Base-by-base conservation (phyloP, 2,113 vertebrate genomes). In the Callionymus lyra region DNA sequence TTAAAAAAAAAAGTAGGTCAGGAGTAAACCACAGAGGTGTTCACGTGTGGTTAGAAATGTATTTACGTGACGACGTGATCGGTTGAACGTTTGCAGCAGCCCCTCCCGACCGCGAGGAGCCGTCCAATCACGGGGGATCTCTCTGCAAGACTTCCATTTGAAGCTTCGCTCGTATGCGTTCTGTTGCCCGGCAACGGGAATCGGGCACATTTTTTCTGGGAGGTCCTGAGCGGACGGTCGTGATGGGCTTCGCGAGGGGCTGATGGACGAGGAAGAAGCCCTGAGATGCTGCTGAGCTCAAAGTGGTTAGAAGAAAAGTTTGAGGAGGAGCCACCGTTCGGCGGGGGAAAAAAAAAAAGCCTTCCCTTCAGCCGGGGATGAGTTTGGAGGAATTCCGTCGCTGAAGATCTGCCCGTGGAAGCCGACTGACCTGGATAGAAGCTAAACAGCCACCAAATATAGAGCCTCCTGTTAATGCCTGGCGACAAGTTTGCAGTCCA, bases 101-200 rank as follows among this genome's bases (percentile, higher is more conserved):
- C 64, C 80, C 78, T 72, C 63, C 83, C 65, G 15, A 1, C 55
- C 14, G 44, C n/a, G 12, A 31, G 15, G 34, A 17, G 41, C 21
- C 5, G 1, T 10, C 83, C 83, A 81, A 82, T 82, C 52, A 33
- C 53, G 33, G 17, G 43, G n/a, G n/a, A n/a, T n/a, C 9, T 34
- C 56, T 47, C 54, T 67, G 65, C 63, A 3, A 21, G 48, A 54
- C 65, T 70, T 67, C 76, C 77, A 68, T 82, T 71, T 74, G 72
- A 80, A 80, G 75, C 77, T 84, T 78, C 68, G 50, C 70, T 76
- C 79, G 80, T 79, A 77, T 59, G 60, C 63, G n/a, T 69, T 73
- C 68, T 85, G 84, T 86, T 86, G 80, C 84, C 75, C 53, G 38
- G 83, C 81, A 86, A 86, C 83, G 76, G 11, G 61, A 63, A 59